Conservation (phyloP, 2,888 invertebrate genomes). For the Rhorus exstirpatorius region DNA sequence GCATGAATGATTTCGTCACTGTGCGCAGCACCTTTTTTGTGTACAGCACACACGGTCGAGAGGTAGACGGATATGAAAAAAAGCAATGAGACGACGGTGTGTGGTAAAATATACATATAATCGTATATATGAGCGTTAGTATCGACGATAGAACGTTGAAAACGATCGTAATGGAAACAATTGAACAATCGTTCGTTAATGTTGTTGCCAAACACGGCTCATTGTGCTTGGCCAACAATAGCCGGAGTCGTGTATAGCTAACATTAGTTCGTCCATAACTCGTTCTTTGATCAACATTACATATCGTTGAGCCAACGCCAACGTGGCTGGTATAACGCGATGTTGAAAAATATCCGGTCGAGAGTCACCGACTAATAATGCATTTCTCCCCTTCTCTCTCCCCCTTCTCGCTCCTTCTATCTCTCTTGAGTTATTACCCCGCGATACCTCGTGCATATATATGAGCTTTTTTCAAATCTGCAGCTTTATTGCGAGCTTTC, state of each 20-base stretch:
- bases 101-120: conserved; percentile 47
- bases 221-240: conserved; percentile 83
- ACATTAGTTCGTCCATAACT: conserved; percentile 76
- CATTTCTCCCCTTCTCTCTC: conserved; percentile 56
- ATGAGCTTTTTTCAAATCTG: background rate
- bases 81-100: conserved; percentile 32
- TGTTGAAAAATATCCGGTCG: conserved; percentile 81
- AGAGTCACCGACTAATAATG: conserved; percentile 31
- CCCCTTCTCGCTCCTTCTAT: conserved; percentile 8
- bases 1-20: background rate
- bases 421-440: background rate
- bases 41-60: background rate
- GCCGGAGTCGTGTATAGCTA: conserved; percentile 77
- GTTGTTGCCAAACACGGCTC: conserved; percentile 81
- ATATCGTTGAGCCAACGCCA: conserved; percentile 64
- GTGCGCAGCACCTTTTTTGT: background rate
- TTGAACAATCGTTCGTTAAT: conserved; percentile 76
- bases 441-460: background rate
- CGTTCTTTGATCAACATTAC: conserved; percentile 78
- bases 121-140: conserved; percentile 29
- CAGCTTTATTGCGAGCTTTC: too few species aligned
- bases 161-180: conserved; percentile 76
- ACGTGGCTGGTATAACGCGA: conserved; percentile 56
- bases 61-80: conserved; percentile 23
- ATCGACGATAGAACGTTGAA: conserved; percentile 66